Percentiles rank a stretch among this genome's conserved stretches.
Evolutionary conservation across 1,140 invertebrate species (phyloP).

Genomic region (Apis mellifera): Amel_HAv3.1 CM009945.2:1978001-1978500

Average conservation of each 20-base stretch:
- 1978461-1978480: constrained; percentile 54
- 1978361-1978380: constrained; percentile 59
- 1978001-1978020: too few relatives aligned
- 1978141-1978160: neutral
- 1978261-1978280: neutral
- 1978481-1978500: constrained; percentile 65
- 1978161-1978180: neutral
- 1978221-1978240: neutral
- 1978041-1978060: too few relatives aligned
- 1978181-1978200: neutral
- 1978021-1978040: too few relatives aligned
- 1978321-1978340: constrained; percentile 57
- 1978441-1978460: neutral
- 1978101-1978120: neutral
- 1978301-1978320: constrained; percentile 54
- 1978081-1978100: too few relatives aligned
- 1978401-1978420: constrained; percentile 52
- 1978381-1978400: constrained; percentile 67
- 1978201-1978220: neutral
- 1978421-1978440: neutral
- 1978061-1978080: too few relatives aligned
- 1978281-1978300: constrained; percentile 3
- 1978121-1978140: neutral
- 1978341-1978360: constrained; percentile 57
- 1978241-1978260: neutral